These are phyloP conservation scores for Ictalurus furcatus DNA, from an alignment of 2,113 vertebrate genomes.

Conservation along the genomic window DNA sequence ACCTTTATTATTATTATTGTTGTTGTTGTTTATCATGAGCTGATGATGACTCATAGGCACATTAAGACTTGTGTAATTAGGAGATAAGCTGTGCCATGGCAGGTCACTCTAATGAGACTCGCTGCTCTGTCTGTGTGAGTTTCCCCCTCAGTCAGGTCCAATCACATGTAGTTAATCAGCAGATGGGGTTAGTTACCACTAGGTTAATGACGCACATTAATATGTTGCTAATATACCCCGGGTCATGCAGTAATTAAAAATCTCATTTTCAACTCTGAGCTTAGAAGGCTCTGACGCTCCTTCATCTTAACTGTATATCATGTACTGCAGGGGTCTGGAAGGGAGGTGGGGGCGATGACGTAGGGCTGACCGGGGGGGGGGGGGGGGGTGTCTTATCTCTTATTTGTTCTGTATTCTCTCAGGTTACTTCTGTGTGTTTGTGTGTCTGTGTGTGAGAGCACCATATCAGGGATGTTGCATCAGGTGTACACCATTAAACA, in stretches of 20 bases:
- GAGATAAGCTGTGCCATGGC: conserved; percentile 35
- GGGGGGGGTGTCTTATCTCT: not conserved
- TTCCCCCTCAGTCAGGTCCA: conserved; percentile 64
- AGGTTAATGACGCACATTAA: conserved; percentile 84
- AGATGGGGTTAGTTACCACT: conserved; percentile 81
- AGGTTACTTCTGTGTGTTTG: conserved; percentile 28
- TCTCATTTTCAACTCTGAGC: conserved; percentile 76
- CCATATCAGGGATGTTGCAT: conserved; percentile 66
- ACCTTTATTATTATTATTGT: not conserved
- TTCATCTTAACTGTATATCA: conserved; percentile 62
- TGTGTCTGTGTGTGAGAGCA: conserved; percentile 17
- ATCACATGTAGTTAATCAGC: conserved; percentile 80
- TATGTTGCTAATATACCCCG: conserved; percentile 79
- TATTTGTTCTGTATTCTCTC: conserved; percentile 25
- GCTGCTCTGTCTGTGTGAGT: conserved; percentile 33
- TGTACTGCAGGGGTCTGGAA: conserved; percentile 23
- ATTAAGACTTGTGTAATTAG: conserved; percentile 33
- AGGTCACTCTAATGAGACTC: conserved; percentile 52
- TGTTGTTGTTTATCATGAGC: not conserved
- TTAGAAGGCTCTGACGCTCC: conserved; percentile 71
- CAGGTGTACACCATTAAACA: conserved; percentile 61
- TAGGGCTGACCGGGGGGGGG: not conserved
- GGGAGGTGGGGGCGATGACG: not conserved
- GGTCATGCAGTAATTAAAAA: conserved; percentile 85
- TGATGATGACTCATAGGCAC: conserved; percentile 28